phyloP scores from a whole-genome alignment of 2,113 vertebrate genomes.

The Brienomyrus brachyistius region DNA sequence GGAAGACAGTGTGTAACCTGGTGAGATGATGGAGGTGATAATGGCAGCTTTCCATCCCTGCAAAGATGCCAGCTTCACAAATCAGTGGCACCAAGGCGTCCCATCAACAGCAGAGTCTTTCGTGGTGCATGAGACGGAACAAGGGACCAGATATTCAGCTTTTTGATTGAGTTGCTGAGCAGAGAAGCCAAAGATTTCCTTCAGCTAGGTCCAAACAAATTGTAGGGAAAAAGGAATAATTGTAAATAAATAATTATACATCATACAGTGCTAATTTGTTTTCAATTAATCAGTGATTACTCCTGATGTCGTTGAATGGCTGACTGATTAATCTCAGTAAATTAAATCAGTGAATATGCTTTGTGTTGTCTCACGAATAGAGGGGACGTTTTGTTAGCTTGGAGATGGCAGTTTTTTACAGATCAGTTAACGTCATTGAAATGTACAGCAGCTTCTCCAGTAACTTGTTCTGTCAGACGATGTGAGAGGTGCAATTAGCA shows the following conservation, averaged over 20 bases:
- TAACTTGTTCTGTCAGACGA: background rate
- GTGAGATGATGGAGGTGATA: background rate
- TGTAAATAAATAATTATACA: background rate
- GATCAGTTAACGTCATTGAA: background rate
- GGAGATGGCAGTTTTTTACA: background rate
- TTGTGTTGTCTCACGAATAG: background rate
- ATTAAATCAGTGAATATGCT: background rate
- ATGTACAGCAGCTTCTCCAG: background rate
- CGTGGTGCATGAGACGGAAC: background rate
- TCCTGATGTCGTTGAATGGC: background rate
- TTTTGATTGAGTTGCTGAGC: background rate
- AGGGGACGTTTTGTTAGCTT: background rate
- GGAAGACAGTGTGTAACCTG: background rate
- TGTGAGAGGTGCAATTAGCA: background rate
- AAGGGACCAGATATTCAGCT: background rate
- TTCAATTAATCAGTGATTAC: conserved; percentile 7
- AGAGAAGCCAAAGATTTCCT: background rate
- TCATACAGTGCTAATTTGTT: background rate
- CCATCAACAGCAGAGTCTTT: background rate
- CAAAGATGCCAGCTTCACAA: background rate
- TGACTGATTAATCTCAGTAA: background rate
- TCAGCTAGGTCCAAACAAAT: background rate
- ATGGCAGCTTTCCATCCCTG: background rate
- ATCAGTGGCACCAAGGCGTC: background rate
- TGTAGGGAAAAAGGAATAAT: background rate